Conservation (phyloP, 2,113 vertebrate species). For the Hemiscyllium ocellatum region DNA sequence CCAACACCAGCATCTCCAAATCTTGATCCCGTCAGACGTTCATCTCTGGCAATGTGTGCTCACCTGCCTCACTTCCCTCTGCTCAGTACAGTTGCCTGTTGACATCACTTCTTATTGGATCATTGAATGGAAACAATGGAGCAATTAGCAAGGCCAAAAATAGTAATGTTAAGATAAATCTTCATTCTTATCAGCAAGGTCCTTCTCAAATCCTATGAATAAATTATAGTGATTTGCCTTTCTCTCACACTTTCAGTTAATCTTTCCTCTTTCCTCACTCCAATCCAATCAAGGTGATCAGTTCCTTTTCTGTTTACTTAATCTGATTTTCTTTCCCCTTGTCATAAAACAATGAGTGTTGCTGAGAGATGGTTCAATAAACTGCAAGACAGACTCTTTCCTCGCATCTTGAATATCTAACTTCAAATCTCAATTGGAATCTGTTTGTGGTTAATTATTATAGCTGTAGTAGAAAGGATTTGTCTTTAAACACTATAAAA, state of each 20-base stretch:
- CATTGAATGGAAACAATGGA: conserved; percentile 9
- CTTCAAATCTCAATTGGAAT: not conserved
- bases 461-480: not conserved
- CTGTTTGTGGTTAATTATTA: conserved; percentile 23
- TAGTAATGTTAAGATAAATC: not conserved
- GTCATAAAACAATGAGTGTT: conserved; percentile 18
- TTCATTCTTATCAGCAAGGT: not conserved
- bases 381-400: not conserved
- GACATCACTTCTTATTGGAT: not conserved
- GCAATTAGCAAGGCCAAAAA: not conserved
- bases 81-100: no score
- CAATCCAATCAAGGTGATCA: not conserved
- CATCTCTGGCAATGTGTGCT: no score
- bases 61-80: no score
- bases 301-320: conserved; percentile 5
- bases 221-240: conserved; percentile 4
- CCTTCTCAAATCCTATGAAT: not conserved
- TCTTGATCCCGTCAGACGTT: no score
- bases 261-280: not conserved
- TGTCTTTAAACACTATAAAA: conserved; percentile 5
- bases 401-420: not conserved
- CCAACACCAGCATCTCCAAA: no score
- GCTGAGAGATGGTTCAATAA: conserved; percentile 5
- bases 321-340: not conserved
- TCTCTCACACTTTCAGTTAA: not conserved